A percentile compares a stretch with the other conserved stretches of the same genome.
Conservation (phyloP, 2,113 vertebrate genomes). For the Myrmophylax atrothorax region DNA sequence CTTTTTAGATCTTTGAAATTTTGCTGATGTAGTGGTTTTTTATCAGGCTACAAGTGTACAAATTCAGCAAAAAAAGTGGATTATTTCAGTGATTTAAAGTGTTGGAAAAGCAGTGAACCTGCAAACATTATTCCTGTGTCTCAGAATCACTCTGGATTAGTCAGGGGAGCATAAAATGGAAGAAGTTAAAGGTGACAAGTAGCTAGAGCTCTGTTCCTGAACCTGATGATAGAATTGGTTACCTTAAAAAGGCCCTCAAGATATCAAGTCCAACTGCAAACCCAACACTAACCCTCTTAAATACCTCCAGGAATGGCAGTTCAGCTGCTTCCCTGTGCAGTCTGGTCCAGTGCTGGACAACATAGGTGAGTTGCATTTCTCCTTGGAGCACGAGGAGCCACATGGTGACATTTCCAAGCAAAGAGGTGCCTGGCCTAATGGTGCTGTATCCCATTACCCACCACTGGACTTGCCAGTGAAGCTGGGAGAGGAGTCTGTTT, state of each 20-base stretch:
- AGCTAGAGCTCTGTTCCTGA: neutral
- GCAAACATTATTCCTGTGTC: neutral
- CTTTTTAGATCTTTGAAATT: neutral
- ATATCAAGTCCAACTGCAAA: neutral
- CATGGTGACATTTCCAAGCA: neutral
- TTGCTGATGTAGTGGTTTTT: neutral
- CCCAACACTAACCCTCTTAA: neutral
- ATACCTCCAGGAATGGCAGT: neutral
- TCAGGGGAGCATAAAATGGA: neutral
- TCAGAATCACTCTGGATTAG: neutral
- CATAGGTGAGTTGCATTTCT: neutral
- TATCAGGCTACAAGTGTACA: neutral
- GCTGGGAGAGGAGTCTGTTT: neutral
- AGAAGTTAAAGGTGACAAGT: neutral
- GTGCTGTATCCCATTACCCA: accelerated
- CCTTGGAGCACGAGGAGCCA: neutral
- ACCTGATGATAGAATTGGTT: neutral
- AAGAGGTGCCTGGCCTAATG: neutral
- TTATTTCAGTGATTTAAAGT: neutral
- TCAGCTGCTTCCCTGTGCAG: neutral
- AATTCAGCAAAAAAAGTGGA: neutral
- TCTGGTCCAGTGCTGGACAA: neutral
- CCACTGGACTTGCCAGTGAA: neutral
- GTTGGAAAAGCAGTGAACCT: neutral
- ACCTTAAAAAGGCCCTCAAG: neutral